Base-by-base conservation (phyloP, 2,888 invertebrate genomes). In the Halocaridina rubra region DNA sequence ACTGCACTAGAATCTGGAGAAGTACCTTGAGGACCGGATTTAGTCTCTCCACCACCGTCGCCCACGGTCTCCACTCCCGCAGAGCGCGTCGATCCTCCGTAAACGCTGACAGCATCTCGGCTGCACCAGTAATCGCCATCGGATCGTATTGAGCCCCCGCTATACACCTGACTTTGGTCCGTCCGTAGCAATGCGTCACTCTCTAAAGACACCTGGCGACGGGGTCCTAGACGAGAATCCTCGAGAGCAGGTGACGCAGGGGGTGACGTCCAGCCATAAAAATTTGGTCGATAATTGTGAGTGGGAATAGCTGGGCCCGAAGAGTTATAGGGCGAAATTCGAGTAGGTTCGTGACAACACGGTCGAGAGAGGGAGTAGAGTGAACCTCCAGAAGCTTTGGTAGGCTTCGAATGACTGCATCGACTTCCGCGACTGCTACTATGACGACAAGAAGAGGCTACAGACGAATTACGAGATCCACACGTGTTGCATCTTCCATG, bases 201-300 rank as follows among this genome's bases (percentile, higher is more conserved):
- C 8, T 86, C 84, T n/a, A 85, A 69, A 7, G 86, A 77, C 30
- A 78, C 64, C 30, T 72, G 71, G 1, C 84, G 32, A 2, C 78
- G 71, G 13, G 84, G 84, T 0, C 84, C 84, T 24, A 22, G 13
- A 22, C 72, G 57, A n/a, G 53, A 46, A 7, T 57, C 72, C 24
- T 81, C 78, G 32, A 71, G 4, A n/a, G 57, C 69, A 4, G 87
- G 87, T 0, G 87, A 88, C 29, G 71, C 78, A 16, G 87, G 84
- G 16, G 88, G 88, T 7, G 88, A 88, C 33, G 80, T 75, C 86
- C 84, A 84, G 8, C 88, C 88, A 32, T 88, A 88, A 53, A 86
- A 88, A 57, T 88, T 85, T 19, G 88, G 88, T 16, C 82, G 57
- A 33, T 88, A 86, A 4, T 69, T 27, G 33, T 78, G 80, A 4